Evolutionary conservation across 1,140 invertebrate species (phyloP).

Genomic region (Ceratoteleas bidentatus): DNA sequence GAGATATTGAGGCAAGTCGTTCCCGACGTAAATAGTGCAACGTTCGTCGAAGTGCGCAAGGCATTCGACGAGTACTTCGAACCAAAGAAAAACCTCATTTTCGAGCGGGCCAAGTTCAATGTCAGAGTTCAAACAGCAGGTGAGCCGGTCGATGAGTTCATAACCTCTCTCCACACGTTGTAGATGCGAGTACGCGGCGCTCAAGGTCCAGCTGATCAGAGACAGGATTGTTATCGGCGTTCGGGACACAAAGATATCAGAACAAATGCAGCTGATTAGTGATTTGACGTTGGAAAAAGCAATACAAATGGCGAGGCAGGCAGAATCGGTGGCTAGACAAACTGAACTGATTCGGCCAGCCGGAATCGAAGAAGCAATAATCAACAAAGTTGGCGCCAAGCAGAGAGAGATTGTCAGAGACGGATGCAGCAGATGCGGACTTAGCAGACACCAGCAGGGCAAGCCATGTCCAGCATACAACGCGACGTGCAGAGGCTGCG

Average conservation of each 20-base stretch:
- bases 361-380: conserved; percentile 3
- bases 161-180: conserved; percentile 71
- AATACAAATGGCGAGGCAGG: conserved; percentile 48
- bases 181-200: conserved; percentile 69
- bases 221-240: conserved; percentile 74
- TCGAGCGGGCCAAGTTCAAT: conserved; percentile 73
- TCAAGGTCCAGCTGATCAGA: conserved; percentile 72
- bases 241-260: conserved; percentile 33
- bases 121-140: conserved; percentile 62
- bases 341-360: conserved; percentile 16
- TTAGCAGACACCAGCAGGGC: conserved; percentile 22
- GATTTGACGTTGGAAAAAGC: conserved; percentile 61
- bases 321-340: conserved; percentile 46
- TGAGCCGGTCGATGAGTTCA: conserved; percentile 72
- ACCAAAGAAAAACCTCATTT: conserved; percentile 69
- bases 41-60: conserved; percentile 49
- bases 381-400: conserved; percentile 10
- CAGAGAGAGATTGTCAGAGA: conserved; percentile 15
- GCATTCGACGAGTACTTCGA: conserved; percentile 72
- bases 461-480: conserved; percentile 55
- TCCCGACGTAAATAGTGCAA: conserved; percentile 5
- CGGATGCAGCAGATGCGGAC: conserved; percentile 39
- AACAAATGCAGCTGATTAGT: conserved; percentile 60
- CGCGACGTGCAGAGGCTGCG: conserved; percentile 48
- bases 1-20: conserved; percentile 62